Evolutionary conservation across 2,888 invertebrate genomes (phyloP).

Genomic region (Brachyptera risi): DNA sequence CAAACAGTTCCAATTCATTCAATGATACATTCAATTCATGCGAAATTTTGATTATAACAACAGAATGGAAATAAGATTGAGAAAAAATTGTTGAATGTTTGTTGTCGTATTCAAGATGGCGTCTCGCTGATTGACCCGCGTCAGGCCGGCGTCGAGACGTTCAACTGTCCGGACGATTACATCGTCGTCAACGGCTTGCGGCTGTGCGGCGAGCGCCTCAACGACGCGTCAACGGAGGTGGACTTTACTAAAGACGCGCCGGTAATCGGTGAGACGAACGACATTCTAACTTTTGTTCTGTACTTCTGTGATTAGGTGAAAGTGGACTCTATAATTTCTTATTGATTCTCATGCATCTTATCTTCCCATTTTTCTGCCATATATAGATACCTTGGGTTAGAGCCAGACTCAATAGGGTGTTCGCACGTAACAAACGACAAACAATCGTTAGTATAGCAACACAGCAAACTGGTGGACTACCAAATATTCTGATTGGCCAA

Average conservation of each 20-base stretch:
- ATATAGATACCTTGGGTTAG: too few species aligned
- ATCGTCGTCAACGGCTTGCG: slow-evolving; percentile 61
- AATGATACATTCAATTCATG: not conserved
- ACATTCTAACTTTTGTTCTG: not conserved
- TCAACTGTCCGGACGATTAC: slow-evolving; percentile 73
- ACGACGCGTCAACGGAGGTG: slow-evolving; percentile 60
- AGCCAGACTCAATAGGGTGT: too few species aligned
- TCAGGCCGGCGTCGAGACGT: slow-evolving; percentile 70
- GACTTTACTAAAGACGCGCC: slow-evolving; percentile 65
- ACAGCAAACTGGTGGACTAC: too few species aligned
- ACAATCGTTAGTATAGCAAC: too few species aligned
- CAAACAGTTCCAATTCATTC: not conserved
- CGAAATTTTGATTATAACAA: not conserved
- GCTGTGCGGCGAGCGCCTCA: slow-evolving; percentile 68
- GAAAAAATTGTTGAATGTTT: too few species aligned
- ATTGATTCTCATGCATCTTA: not conserved
- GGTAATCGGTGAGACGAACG: slow-evolving; percentile 54
- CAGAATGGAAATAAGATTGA: too few species aligned
- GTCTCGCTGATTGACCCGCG: slow-evolving; percentile 58
- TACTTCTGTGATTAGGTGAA: not conserved
- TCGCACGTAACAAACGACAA: too few species aligned
- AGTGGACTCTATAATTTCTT: not conserved
- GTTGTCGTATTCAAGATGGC: slow-evolving; percentile 58
- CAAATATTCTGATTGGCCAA: too few species aligned
- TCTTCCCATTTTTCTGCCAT: too few species aligned